phyloP scores from a whole-genome alignment of 2,797 vertebrate genomes.

The Forpus xanthops region DNA sequence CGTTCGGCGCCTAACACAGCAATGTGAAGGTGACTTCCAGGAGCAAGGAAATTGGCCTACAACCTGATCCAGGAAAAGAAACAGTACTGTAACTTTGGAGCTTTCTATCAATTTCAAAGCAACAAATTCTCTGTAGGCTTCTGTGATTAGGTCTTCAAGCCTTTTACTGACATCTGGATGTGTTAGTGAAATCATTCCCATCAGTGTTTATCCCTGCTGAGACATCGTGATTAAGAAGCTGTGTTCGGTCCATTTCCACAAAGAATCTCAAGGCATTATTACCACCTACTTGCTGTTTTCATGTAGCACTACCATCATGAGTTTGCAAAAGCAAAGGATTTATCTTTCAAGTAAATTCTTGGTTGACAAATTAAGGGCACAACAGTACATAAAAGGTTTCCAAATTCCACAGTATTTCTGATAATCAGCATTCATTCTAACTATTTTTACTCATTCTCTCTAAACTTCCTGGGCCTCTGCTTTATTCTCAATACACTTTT shows the following conservation, averaged over 20 bases:
- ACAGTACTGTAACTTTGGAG: not conserved
- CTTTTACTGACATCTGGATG: not conserved
- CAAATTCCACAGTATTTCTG: not conserved
- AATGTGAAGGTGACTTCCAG: not conserved
- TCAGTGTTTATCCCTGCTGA: not conserved
- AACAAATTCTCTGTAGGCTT: not conserved
- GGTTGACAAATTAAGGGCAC: not conserved
- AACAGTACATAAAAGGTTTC: not conserved
- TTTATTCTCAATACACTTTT: not conserved
- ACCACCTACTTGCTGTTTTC: not conserved
- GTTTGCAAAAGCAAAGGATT: not conserved
- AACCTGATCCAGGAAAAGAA: not conserved
- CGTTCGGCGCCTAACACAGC: not conserved
- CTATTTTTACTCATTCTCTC: constrained; percentile 20
- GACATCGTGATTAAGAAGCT: not conserved
- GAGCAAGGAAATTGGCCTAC: not conserved
- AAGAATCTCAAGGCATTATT: not conserved
- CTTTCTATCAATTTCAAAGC: not conserved
- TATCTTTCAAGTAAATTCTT: not conserved
- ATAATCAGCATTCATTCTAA: not conserved
- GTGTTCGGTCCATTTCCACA: not conserved
- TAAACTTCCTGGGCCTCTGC: not conserved
- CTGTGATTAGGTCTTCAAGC: not conserved
- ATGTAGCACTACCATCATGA: not conserved
- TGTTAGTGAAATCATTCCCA: not conserved